Evolutionary conservation across 2,113 vertebrate species (phyloP).

Genomic region (Machaerirhynchus nigripectus): DNA sequence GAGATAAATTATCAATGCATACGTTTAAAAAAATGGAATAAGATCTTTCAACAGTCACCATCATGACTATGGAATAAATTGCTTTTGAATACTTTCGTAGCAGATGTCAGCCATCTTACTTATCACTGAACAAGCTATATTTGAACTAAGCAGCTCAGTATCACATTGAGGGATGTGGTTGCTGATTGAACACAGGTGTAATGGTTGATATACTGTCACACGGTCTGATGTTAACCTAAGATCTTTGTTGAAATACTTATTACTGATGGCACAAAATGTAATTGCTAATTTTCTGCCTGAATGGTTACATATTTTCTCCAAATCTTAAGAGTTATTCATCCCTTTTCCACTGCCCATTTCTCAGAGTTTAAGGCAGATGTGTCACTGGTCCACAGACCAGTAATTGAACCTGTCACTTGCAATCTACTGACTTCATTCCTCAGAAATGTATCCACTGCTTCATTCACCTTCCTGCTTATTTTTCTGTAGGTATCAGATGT

Average conservation of each 20-base stretch:
- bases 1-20: neutral
- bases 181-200: conserved; percentile 91
- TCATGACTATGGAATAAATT: conserved; percentile 80
- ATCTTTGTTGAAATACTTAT: conserved; percentile 96
- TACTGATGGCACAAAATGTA: conserved; percentile 94
- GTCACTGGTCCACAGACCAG: conserved; percentile 75
- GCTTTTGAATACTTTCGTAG: conserved; percentile 78
- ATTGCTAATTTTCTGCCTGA: conserved; percentile 98
- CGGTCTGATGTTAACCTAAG: conserved; percentile 87
- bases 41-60: conserved; percentile 70
- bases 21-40: conserved; percentile 63
- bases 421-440: conserved; percentile 82
- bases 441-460: conserved; percentile 73
- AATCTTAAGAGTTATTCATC: conserved; percentile 86
- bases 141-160: conserved; percentile 77
- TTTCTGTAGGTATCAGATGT: conserved; percentile 65
- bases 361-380: conserved; percentile 78
- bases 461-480: conserved; percentile 66
- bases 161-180: conserved; percentile 71
- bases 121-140: conserved; percentile 76
- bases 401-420: conserved; percentile 87
- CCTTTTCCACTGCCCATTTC: conserved; percentile 76
- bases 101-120: conserved; percentile 85
- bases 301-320: conserved; percentile 87
- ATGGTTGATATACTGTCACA: conserved; percentile 89